Conservation (phyloP, 2,113 vertebrate species). For the Bubalus kerabau region DNA sequence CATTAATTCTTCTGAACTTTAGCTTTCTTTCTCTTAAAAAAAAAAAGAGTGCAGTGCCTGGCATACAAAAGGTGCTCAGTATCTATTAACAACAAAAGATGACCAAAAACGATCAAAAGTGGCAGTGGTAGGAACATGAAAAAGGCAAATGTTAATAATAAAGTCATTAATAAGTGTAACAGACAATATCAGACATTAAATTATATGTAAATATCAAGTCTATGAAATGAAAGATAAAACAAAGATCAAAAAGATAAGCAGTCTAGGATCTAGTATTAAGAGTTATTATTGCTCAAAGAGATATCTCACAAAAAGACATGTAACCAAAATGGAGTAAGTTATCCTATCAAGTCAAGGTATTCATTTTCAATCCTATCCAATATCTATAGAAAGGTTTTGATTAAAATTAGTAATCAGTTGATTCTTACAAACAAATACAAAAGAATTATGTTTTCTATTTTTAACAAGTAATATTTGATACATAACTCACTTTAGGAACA, state of each 20-base stretch:
- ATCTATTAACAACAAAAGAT: neutral
- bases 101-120: neutral
- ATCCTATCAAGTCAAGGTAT: neutral
- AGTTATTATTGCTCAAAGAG: neutral
- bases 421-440: neutral
- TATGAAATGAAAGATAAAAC: neutral
- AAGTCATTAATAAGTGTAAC: neutral
- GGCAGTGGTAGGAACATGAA: neutral
- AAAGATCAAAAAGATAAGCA: neutral
- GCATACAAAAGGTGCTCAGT: neutral
- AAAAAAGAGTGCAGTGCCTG: neutral
- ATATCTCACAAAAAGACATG: neutral
- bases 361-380: neutral
- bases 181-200: neutral
- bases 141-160: neutral
- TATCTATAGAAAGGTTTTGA: neutral
- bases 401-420: neutral
- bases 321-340: neutral
- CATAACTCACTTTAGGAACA: neutral
- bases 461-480: constrained; percentile 31
- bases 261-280: neutral
- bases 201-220: neutral
- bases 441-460: neutral
- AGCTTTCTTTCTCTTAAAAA: neutral
- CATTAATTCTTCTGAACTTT: neutral